Evolutionary conservation across 2,888 invertebrate species (phyloP).

Genomic region (Sympetrum striolatum): DNA sequence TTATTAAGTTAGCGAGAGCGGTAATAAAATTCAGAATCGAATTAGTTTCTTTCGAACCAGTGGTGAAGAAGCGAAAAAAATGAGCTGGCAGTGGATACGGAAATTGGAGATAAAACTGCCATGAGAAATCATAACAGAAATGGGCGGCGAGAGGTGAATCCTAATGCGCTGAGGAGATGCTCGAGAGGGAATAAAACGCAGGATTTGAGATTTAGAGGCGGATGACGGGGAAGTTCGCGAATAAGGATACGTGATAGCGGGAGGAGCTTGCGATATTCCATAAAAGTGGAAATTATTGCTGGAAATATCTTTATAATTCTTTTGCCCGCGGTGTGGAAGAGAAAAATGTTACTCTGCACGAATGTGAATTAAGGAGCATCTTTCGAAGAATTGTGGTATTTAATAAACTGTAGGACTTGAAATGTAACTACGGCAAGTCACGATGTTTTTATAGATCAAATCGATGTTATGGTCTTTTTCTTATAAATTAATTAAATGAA

Average conservation of each 20-base stretch:
- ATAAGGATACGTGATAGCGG: background rate
- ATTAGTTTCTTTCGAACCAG: constrained; percentile 30
- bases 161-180: background rate
- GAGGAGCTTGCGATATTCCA: background rate
- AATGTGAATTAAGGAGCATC: too few relatives aligned
- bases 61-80: background rate
- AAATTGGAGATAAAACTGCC: background rate
- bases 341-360: too few relatives aligned
- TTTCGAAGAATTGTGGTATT: too few relatives aligned
- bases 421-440: too few relatives aligned
- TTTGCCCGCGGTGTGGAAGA: too few relatives aligned
- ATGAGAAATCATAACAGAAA: background rate
- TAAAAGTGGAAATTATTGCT: background rate
- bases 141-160: background rate
- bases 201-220: background rate
- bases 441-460: too few relatives aligned
- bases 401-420: too few relatives aligned
- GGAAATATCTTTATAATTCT: too few relatives aligned
- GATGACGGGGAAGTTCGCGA: background rate
- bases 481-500: too few relatives aligned
- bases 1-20: constrained; percentile 28
- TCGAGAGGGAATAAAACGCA: background rate
- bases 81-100: background rate
- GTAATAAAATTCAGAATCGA: constrained; percentile 27
- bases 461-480: too few relatives aligned